Conservation (phyloP, 2,797 vertebrate species). For the Gallinago solitaria region DNA sequence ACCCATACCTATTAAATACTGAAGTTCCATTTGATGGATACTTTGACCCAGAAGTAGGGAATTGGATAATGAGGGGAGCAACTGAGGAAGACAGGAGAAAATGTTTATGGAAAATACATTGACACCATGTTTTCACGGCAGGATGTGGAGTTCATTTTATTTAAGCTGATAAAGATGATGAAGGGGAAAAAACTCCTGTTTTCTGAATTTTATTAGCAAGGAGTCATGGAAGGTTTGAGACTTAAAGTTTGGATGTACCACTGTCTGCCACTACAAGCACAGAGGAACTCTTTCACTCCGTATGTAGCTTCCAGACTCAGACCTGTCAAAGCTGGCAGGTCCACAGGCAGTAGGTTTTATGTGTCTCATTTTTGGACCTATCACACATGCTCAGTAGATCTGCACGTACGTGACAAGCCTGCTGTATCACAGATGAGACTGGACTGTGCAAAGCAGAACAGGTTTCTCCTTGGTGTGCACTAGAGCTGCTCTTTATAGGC, state of each 20-base stretch:
- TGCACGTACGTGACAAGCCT: neutral
- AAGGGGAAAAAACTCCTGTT: neutral
- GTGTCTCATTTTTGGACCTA: conserved; percentile 23
- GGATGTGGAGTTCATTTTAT: neutral
- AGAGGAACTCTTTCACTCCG: neutral
- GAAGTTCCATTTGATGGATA: neutral
- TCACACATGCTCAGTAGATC: neutral
- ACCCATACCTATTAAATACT: neutral
- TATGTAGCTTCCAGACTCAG: conserved; percentile 28
- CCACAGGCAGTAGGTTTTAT: conserved; percentile 14
- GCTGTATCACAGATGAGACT: neutral
- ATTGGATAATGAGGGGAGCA: neutral
- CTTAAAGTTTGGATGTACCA: neutral
- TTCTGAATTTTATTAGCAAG: conserved; percentile 9
- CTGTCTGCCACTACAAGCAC: neutral
- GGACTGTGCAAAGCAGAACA: neutral
- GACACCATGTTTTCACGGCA: neutral
- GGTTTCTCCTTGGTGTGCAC: neutral
- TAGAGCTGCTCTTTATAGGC: neutral
- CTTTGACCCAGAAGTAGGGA: neutral
- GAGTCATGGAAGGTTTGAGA: conserved; percentile 43
- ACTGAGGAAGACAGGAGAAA: neutral
- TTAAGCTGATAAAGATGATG: neutral
- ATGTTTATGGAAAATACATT: neutral
- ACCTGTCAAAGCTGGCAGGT: conserved; percentile 52